Evolutionary conservation across 1,140 invertebrate genomes (phyloP).

Genomic region (Meloidogyne exigua): DNA sequence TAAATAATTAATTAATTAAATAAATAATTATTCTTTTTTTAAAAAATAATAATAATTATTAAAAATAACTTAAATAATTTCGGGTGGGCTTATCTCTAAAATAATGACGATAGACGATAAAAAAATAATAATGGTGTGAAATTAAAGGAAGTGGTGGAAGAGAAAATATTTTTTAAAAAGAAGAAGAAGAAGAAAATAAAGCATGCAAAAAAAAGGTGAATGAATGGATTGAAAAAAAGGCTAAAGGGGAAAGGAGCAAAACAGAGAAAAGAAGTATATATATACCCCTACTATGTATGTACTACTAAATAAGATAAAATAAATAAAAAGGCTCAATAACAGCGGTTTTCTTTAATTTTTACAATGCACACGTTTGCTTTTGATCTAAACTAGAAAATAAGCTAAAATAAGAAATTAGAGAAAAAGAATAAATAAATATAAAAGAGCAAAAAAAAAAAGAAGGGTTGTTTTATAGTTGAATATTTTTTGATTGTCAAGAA

Average conservation of each 20-base stretch:
- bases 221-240: constrained; percentile 1
- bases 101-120: neutral
- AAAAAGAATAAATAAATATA: neutral
- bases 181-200: neutral
- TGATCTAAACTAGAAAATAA: neutral
- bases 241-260: neutral
- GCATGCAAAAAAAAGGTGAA: neutral
- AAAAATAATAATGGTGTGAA: constrained; percentile 17
- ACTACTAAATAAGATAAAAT: neutral
- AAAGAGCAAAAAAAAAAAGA: constrained; percentile 6
- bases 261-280: too few species aligned
- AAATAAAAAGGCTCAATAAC: constrained; percentile 14
- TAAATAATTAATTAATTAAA: neutral
- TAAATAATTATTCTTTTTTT: too few species aligned
- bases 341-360: neutral
- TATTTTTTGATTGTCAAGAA: neutral
- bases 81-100: constrained; percentile 13
- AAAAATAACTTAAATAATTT: neutral
- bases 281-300: neutral
- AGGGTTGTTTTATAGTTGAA: neutral
- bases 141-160: neutral
- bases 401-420: too few species aligned
- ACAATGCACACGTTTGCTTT: neutral
- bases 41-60: neutral
- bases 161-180: neutral